Evolutionary conservation across 2,888 invertebrate genomes (phyloP).

Genomic region (Strigamia transsilvanica): DNA sequence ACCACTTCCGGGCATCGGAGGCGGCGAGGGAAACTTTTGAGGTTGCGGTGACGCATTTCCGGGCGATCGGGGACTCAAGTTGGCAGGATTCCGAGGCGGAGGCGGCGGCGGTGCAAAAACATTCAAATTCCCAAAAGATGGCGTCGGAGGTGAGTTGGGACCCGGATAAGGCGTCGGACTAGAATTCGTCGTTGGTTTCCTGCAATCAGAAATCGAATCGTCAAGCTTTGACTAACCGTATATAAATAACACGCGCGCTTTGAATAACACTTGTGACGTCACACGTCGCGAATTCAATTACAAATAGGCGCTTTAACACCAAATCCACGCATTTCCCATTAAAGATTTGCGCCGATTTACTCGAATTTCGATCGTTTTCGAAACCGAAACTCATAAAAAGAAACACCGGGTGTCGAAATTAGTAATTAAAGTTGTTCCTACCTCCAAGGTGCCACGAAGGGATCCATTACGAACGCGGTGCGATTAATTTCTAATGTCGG

Average conservation of each 20-base stretch:
- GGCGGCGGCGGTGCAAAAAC: not conserved
- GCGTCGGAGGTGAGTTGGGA: slow-evolving; percentile 37
- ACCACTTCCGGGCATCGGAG: slow-evolving; percentile 1
- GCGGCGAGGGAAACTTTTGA: slow-evolving; percentile 51
- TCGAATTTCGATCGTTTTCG: no score
- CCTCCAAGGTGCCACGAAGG: slow-evolving; percentile 55
- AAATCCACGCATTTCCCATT: no score
- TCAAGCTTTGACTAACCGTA: no score
- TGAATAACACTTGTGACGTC: not conserved
- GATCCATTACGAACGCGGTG: slow-evolving; percentile 50
- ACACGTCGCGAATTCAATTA: no score
- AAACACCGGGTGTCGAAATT: not conserved
- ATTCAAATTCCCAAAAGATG: not conserved
- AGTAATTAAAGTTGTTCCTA: slow-evolving; percentile 28
- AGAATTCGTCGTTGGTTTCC: slow-evolving; percentile 23
- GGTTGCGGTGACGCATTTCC: not conserved
- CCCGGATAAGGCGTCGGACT: slow-evolving; percentile 5
- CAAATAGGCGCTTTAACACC: no score
- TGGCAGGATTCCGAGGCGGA: not conserved
- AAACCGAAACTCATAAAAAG: not conserved
- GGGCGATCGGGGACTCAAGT: slow-evolving; percentile 24
- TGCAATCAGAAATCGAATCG: not conserved
- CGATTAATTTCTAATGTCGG: slow-evolving; percentile 19
- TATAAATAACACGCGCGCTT: not conserved
- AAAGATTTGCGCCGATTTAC: no score